Percentiles rank a stretch among this genome's conserved stretches.
phyloP scores from a whole-genome alignment of 2,888 invertebrate species.

The Teinopalpus imperialis region DNA sequence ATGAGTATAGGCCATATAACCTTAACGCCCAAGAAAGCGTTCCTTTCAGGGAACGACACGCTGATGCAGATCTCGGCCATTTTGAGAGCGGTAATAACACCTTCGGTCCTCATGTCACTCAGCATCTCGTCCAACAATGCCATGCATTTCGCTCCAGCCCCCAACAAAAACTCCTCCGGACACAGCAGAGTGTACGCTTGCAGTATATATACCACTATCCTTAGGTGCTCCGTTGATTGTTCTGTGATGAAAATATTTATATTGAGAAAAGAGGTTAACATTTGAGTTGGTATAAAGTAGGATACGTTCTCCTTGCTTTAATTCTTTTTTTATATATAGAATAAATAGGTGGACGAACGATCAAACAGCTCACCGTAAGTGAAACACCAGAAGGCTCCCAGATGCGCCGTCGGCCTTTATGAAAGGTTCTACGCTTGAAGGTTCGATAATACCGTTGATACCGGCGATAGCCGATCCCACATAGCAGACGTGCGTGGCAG shows the following conservation, averaged over 20 bases:
- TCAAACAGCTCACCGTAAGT: too few species aligned
- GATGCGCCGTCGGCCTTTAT: too few species aligned
- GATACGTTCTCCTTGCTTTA: too few species aligned
- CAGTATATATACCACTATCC: constrained; percentile 90
- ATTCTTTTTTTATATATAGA: too few species aligned
- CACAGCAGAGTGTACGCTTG: constrained; percentile 91
- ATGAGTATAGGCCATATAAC: constrained; percentile 74
- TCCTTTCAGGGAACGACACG: constrained; percentile 87
- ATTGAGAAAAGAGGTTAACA: not conserved
- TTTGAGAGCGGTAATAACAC: constrained; percentile 85
- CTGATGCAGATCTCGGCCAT: constrained; percentile 86
- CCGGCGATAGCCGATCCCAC: too few species aligned
- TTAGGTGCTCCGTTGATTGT: constrained; percentile 90
- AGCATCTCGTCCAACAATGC: constrained; percentile 87
- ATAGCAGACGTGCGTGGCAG: too few species aligned
- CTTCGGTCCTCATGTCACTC: constrained; percentile 85
- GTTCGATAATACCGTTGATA: too few species aligned
- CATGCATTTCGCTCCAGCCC: constrained; percentile 87
- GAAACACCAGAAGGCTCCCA: too few species aligned
- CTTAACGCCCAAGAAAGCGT: constrained; percentile 84
- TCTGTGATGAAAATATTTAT: constrained; percentile 77
- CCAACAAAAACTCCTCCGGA: constrained; percentile 88
- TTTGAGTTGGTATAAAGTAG: not conserved
- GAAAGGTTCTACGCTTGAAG: too few species aligned
- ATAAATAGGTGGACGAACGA: too few species aligned